Percentiles rank a stretch among this genome's conserved stretches.
phyloP scores from a whole-genome alignment of 2,113 vertebrate species.

The Pampusana beccarii region DNA sequence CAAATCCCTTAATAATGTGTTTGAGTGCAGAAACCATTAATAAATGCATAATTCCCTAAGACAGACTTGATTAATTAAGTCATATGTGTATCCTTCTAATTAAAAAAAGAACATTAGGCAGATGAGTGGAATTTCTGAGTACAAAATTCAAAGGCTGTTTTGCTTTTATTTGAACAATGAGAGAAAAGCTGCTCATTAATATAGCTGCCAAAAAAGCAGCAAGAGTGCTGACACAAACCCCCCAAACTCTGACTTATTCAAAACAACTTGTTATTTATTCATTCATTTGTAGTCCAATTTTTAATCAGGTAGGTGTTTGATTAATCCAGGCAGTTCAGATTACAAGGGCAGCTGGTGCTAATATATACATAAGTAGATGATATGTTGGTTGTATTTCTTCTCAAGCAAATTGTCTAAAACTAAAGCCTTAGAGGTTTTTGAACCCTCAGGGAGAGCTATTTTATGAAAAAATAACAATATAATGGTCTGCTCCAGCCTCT shows the following conservation, averaged over 20 bases:
- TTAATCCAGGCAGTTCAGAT: conserved; percentile 76
- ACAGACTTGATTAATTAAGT: conserved; percentile 85
- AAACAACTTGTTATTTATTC: conserved; percentile 79
- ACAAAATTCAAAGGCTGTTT: conserved; percentile 73
- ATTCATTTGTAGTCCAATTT: conserved; percentile 73
- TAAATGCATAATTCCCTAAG: conserved; percentile 81
- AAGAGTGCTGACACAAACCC: conserved; percentile 63
- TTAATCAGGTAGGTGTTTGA: conserved; percentile 77
- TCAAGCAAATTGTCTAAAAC: conserved; percentile 66
- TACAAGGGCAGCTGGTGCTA: conserved; percentile 70
- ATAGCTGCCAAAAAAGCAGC: conserved; percentile 70
- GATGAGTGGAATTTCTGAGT: conserved; percentile 77
- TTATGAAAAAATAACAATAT: background rate
- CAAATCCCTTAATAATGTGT: conserved; percentile 82
- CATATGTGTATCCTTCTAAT: conserved; percentile 81
- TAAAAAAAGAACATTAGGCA: conserved; percentile 83
- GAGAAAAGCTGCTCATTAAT: conserved; percentile 68
- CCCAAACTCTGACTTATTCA: conserved; percentile 74
- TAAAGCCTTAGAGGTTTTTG: conserved; percentile 47
- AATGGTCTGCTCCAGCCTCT: background rate
- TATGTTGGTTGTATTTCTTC: conserved; percentile 63
- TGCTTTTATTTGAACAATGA: conserved; percentile 75
- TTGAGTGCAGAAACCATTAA: conserved; percentile 81
- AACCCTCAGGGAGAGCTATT: background rate
- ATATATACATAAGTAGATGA: conserved; percentile 70